A percentile compares a stretch with the other conserved stretches of the same genome.
phyloP scores from a whole-genome alignment of 2,888 invertebrate species.

The Lycocerus yunnanus region DNA sequence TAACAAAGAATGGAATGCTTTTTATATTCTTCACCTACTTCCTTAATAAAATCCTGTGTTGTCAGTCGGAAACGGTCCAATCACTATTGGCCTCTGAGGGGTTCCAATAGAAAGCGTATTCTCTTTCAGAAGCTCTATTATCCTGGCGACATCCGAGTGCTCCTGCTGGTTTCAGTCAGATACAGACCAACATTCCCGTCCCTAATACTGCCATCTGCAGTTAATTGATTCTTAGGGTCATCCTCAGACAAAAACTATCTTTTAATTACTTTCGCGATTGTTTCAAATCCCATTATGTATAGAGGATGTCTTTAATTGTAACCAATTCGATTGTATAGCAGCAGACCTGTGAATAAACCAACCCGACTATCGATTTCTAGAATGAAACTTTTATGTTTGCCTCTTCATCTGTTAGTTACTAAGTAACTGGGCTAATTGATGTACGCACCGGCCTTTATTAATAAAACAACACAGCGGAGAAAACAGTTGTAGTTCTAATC shows the following conservation, averaged over 20 bases:
- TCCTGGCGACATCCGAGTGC: constrained; percentile 35
- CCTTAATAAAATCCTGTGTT: constrained; percentile 48
- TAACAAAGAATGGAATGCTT: constrained; percentile 34
- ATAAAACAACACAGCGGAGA: not conserved
- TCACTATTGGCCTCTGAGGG: constrained; percentile 47
- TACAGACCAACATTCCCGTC: constrained; percentile 19
- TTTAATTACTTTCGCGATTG: constrained; percentile 37
- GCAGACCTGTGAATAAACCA: not conserved
- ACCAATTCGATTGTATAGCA: not conserved
- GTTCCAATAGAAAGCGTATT: constrained; percentile 46
- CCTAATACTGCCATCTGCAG: constrained; percentile 22
- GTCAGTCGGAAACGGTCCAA: constrained; percentile 48
- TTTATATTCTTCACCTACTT: constrained; percentile 46
- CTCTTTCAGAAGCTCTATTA: constrained; percentile 42
- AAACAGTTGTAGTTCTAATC: not conserved
- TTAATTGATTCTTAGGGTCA: constrained; percentile 35
- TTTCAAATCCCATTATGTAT: constrained; percentile 24
- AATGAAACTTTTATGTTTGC: not conserved
- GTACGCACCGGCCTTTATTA: not conserved
- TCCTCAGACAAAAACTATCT: constrained; percentile 30
- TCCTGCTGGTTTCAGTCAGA: constrained; percentile 30
- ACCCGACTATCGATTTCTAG: not conserved
- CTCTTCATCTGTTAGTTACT: not conserved
- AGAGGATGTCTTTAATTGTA: not conserved
- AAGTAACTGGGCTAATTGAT: not conserved